phyloP scores from a whole-genome alignment of 2,888 invertebrate species.

The Athalia rosae region DNA sequence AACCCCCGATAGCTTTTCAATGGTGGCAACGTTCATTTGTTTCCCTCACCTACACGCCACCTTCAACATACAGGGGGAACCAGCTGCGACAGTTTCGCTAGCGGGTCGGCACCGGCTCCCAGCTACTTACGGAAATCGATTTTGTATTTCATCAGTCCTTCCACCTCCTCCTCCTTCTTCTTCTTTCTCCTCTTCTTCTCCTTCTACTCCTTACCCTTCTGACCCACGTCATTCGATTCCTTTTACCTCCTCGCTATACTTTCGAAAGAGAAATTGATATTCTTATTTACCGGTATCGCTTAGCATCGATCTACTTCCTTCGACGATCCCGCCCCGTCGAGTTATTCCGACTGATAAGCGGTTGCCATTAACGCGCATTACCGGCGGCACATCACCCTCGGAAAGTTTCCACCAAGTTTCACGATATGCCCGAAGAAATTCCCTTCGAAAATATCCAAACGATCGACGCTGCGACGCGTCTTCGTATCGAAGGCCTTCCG shows the following conservation, averaged over 20 bases:
- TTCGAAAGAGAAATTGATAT: conserved; percentile 17
- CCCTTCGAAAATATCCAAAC: too few relatives aligned
- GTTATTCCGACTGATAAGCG: background rate
- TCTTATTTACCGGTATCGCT: conserved; percentile 32
- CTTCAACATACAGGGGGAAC: background rate
- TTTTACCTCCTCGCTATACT: background rate
- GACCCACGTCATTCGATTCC: background rate
- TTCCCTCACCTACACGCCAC: background rate
- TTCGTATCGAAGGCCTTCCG: too few relatives aligned
- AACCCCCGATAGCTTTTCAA: conserved; percentile 28
- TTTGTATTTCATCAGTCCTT: background rate
- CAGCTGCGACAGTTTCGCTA: conserved; percentile 2
- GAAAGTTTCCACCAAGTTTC: conserved; percentile 6
- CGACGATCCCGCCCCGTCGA: too few relatives aligned
- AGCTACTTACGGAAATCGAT: conserved; percentile 17
- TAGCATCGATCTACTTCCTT: conserved; percentile 10
- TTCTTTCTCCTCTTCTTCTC: background rate
- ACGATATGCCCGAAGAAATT: too few relatives aligned
- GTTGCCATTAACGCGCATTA: background rate
- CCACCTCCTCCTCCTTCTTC: too few relatives aligned
- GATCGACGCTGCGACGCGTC: too few relatives aligned
- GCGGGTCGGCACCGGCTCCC: too few relatives aligned
- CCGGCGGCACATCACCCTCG: background rate
- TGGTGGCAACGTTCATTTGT: conserved; percentile 33
- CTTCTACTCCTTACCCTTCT: background rate